A percentile compares a stretch with the other conserved stretches of the same genome.
Evolutionary conservation across 2,888 invertebrate genomes (phyloP).

Genomic region (Cryptophagus acutangulus): DNA sequence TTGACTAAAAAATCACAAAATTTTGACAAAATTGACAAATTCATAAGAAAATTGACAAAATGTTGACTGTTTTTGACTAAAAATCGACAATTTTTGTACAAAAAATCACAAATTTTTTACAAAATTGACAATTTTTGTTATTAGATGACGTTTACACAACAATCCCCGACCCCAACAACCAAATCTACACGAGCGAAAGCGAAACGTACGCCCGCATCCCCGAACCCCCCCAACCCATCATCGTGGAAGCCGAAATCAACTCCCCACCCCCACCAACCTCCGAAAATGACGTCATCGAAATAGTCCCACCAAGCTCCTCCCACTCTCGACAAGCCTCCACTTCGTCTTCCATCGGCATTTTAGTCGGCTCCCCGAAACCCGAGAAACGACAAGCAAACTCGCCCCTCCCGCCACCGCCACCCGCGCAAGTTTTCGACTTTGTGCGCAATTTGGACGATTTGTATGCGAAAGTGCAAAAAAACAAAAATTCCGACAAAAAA

Average conservation of each 20-base stretch:
- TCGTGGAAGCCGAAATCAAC: slow-evolving; percentile 43
- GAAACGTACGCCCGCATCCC: slow-evolving; percentile 85
- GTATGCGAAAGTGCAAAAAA: slow-evolving; percentile 83
- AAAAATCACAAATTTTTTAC: background rate
- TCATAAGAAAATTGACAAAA: no score
- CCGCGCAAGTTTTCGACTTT: slow-evolving; percentile 39
- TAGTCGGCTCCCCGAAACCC: slow-evolving; percentile 78
- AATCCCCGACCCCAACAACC: slow-evolving; percentile 70
- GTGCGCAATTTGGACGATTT: slow-evolving; percentile 74
- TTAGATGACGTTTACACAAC: slow-evolving; percentile 88
- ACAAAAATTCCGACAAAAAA: slow-evolving; percentile 38
- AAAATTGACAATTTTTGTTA: slow-evolving; percentile 5
- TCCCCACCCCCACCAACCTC: slow-evolving; percentile 58
- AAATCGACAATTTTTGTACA: no score
- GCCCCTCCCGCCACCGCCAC: slow-evolving; percentile 76
- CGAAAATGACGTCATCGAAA: slow-evolving; percentile 57
- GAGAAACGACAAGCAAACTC: slow-evolving; percentile 88
- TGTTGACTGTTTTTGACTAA: no score
- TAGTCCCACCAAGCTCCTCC: slow-evolving; percentile 57
- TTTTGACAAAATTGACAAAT: no score
- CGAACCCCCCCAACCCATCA: slow-evolving; percentile 48
- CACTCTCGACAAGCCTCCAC: slow-evolving; percentile 66
- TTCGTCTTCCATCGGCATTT: slow-evolving; percentile 55
- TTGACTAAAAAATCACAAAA: no score
- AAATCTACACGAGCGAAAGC: slow-evolving; percentile 69